These are phyloP conservation scores for Lithophane semibrunnea DNA, from an alignment of 2,888 invertebrate genomes.

Conservation along the genomic window DNA sequence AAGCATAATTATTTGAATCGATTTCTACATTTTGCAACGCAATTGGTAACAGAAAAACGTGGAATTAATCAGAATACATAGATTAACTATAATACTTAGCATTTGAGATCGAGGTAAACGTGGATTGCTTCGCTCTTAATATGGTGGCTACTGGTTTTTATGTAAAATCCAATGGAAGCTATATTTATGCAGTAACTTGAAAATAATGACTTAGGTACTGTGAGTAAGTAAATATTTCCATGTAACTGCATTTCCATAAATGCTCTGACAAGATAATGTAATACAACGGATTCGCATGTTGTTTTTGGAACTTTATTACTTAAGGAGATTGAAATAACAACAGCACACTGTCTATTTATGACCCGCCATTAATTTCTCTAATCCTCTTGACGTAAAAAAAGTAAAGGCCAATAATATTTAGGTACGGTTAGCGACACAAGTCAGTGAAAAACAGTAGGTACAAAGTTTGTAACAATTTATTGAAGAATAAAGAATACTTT, in stretches of 20 bases:
- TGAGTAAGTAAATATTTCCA: conserved; percentile 8
- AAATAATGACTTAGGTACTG: conserved; percentile 2
- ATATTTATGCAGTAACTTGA: conserved; percentile 2
- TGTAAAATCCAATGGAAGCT: conserved; percentile 4
- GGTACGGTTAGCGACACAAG: no score
- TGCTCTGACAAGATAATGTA: background rate
- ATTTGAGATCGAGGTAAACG: conserved; percentile 40
- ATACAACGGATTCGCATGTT: background rate
- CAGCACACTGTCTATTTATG: no score
- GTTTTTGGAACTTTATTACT: background rate
- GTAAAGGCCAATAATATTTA: background rate
- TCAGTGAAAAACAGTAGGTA: no score
- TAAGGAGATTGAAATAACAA: background rate
- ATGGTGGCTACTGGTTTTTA: conserved; percentile 8
- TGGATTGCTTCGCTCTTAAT: background rate
- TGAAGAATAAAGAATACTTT: background rate
- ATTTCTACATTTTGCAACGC: conserved; percentile 8
- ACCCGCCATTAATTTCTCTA: background rate
- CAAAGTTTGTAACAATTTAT: background rate
- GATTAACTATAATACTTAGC: conserved; percentile 4
- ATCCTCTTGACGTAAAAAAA: background rate
- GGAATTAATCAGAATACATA: conserved; percentile 15
- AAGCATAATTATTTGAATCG: background rate
- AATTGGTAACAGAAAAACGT: conserved; percentile 39
- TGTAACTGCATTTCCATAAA: background rate